Evolutionary conservation across 2,797 vertebrate species (phyloP).

Genomic region (Myripristis murdjan): DNA sequence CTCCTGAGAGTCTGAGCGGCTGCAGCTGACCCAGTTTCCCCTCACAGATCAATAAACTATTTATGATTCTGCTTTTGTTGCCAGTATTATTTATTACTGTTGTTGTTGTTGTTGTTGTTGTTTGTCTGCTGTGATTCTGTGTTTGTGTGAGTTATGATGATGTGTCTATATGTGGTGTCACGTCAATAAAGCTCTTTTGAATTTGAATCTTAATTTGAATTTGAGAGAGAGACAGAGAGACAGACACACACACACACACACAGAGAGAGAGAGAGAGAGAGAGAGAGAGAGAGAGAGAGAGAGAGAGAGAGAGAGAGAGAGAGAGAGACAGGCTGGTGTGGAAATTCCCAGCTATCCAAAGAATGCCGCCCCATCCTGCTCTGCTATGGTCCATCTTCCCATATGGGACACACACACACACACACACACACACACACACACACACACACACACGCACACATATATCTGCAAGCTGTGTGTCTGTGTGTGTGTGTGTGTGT

Average conservation of each 20-base stretch:
- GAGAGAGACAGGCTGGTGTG: conserved; percentile 43
- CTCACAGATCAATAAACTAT: too few species aligned
- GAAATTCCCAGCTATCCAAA: conserved; percentile 72
- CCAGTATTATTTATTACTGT: too few species aligned
- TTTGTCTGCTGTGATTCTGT: too few species aligned
- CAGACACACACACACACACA: not conserved
- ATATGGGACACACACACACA: conserved; percentile 19
- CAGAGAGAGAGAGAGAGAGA: not conserved
- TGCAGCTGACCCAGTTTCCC: too few species aligned
- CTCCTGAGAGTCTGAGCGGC: too few species aligned
- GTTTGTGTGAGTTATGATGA: too few species aligned
- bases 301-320: not conserved
- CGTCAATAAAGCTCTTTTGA: too few species aligned
- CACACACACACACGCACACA: not conserved
- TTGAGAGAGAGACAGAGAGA: not conserved
- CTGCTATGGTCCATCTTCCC: conserved; percentile 22
- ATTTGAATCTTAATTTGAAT: too few species aligned
- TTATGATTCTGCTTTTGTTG: too few species aligned
- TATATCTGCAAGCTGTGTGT: too few species aligned
- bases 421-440: not conserved
- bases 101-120: too few species aligned
- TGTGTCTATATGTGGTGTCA: too few species aligned
- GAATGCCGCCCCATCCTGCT: conserved; percentile 59
- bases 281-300: not conserved
- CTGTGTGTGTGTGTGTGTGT: conserved; percentile 30